These are phyloP conservation scores for Dissostichus mawsoni DNA, from an alignment of 2,113 vertebrate species.

Conservation along the genomic window DNA sequence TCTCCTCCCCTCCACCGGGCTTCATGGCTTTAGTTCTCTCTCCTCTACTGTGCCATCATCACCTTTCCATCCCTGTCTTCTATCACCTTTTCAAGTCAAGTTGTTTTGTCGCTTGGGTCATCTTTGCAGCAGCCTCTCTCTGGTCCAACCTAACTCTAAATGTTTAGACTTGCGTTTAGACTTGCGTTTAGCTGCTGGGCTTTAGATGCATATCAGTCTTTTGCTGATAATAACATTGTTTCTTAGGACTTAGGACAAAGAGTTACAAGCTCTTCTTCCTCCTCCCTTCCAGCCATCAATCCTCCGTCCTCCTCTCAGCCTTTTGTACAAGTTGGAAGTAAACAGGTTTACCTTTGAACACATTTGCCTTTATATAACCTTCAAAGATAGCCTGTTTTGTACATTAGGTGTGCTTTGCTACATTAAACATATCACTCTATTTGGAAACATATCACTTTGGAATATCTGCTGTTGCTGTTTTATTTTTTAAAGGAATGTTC, in stretches of 20 bases:
- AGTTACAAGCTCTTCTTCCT: neutral
- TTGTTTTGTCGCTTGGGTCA: neutral
- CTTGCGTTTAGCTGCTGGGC: neutral
- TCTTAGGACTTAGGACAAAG: neutral
- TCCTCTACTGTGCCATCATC: neutral
- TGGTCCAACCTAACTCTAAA: neutral
- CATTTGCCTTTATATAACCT: neutral
- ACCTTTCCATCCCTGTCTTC: conserved; percentile 6
- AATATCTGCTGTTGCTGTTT: neutral
- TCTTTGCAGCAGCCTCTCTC: conserved; percentile 2
- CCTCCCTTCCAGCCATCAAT: conserved; percentile 10
- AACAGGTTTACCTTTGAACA: neutral
- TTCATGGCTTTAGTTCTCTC: conserved; percentile 14
- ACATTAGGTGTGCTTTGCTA: neutral
- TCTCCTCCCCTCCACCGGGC: conserved; percentile 1
- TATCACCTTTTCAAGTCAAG: neutral
- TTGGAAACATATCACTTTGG: too few relatives aligned
- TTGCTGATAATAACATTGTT: neutral
- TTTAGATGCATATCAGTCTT: neutral
- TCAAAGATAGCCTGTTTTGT: neutral
- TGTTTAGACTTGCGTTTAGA: neutral
- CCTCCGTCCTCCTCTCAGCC: neutral
- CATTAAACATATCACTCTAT: neutral
- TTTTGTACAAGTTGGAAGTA: neutral
- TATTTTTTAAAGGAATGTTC: too few relatives aligned